phyloP scores from a whole-genome alignment of 37 sponge, comb jelly and placozoan species.

The Beroe forskalii region DNA sequence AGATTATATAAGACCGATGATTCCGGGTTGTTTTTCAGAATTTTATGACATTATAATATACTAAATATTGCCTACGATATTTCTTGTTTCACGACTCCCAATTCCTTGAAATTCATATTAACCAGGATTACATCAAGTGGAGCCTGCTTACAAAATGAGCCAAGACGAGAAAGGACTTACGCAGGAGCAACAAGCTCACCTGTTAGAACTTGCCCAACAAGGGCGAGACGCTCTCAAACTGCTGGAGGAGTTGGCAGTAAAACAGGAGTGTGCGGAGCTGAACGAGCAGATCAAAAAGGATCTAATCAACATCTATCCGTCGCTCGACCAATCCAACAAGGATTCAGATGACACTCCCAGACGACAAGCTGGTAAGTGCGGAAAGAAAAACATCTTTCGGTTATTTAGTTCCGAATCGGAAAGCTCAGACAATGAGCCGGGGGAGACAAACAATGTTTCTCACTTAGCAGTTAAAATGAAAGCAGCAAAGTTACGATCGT shows the following conservation, averaged over 20 bases:
- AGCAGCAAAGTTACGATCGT: background rate
- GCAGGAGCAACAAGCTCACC: too few species aligned
- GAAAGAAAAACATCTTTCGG: too few species aligned
- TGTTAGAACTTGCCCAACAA: background rate
- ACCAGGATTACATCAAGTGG: too few species aligned
- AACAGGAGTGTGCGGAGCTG: background rate
- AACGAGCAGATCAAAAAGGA: background rate
- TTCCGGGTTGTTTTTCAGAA: too few species aligned
- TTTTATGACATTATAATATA: too few species aligned
- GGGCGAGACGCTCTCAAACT: background rate
- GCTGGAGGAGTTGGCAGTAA: background rate
- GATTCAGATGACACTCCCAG: background rate
- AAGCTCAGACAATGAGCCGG: background rate
- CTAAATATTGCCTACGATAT: too few species aligned
- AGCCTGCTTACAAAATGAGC: too few species aligned
- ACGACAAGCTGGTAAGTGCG: too few species aligned
- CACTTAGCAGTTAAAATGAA: background rate
- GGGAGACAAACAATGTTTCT: background rate
- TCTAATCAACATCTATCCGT: background rate
- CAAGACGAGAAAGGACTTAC: too few species aligned
- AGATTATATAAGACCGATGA: too few species aligned
- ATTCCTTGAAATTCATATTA: too few species aligned
- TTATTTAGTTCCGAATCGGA: background rate
- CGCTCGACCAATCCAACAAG: background rate
- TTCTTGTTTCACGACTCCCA: too few species aligned